Percentiles rank a stretch among this genome's conserved stretches.
These are phyloP conservation scores for Telmatochromis sp. DNA, from an alignment of 2,113 vertebrate species.

Conservation along the genomic window DNA sequence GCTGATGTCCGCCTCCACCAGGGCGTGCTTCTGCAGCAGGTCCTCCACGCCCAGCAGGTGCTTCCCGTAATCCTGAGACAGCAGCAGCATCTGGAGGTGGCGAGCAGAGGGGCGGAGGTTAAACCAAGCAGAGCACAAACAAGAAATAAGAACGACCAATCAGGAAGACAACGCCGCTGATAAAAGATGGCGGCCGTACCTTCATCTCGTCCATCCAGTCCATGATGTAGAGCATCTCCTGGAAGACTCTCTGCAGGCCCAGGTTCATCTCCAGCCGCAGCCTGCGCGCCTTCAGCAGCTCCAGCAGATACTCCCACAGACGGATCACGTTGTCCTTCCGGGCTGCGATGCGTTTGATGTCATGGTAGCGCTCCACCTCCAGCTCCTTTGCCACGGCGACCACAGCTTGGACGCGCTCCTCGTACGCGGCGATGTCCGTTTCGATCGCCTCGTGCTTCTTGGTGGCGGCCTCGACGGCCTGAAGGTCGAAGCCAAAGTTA, in stretches of 20 bases:
- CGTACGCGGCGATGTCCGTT: no score
- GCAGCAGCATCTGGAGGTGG: slow-evolving; percentile 82
- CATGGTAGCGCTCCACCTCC: slow-evolving; percentile 93
- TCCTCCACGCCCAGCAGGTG: slow-evolving; percentile 96
- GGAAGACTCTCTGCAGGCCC: slow-evolving; percentile 94
- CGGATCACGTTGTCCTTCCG: slow-evolving; percentile 92
- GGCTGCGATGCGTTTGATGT: slow-evolving; percentile 92
- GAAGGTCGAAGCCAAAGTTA: no score
- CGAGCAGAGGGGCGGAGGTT: not conserved
- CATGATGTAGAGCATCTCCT: slow-evolving; percentile 99
- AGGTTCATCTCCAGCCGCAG: slow-evolving; percentile 74
- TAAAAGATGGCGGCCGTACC: slow-evolving; percentile 56
- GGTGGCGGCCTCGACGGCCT: no score
- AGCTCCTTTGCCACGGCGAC: slow-evolving; percentile 89
- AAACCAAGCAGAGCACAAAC: not conserved
- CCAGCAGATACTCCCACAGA: slow-evolving; percentile 93
- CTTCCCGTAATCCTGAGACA: slow-evolving; percentile 98
- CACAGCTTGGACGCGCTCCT: no score
- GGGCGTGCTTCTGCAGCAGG: slow-evolving; percentile 91
- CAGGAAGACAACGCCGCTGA: not conserved
- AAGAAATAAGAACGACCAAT: not conserved
- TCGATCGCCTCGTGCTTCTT: no score
- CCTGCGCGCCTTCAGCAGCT: slow-evolving; percentile 85
- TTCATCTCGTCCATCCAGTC: slow-evolving; percentile 99
- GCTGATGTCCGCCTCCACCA: slow-evolving; percentile 93